Base-by-base conservation (phyloP, 2,888 invertebrate species). In the Tenthredo scrophulariae region DNA sequence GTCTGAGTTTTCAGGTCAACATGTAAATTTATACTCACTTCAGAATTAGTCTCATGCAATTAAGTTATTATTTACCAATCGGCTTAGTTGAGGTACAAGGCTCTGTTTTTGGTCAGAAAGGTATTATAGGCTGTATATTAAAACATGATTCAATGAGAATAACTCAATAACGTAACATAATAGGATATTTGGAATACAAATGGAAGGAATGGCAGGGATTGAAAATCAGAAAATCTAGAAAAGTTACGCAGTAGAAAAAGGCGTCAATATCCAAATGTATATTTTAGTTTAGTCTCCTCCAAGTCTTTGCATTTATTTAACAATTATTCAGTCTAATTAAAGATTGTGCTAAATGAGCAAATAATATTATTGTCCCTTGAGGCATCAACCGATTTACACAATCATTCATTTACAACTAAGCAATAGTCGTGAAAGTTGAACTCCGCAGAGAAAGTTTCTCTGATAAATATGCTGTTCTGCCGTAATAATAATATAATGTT, bases 51-150 rank as follows among this genome's bases (percentile, higher is more conserved):
- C 46, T 46, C 70, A 83, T 83, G 83, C 83, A 83, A 83, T 70
- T 62, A 65, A 40, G 62, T 80, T 62, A 70, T 67, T 83, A 83
- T 83, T 83, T 83, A 83, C 83, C 83, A 46, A 83, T 67, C 70
- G 26, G 65, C 65, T 83, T 50, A 83, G 83, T 46, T 43, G 83
- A 83, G 33, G 50, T 62, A 18, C 46, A 37, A 22, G 40, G 67
- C 43, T 83, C 50, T 67, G 83, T 65, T 83, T 83, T 46, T 15
- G 83, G 83, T 46, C 37, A 83, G 18, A 79, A 46, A 83, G 83
- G 83, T 83, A 67, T 46, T 70, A 82, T 67, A 83, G 67, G 65
- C 46, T 70, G 37, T 46, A 70, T 62, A 67, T 67, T 67, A 43
- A 83, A 83, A 43, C n/a, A 67, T 83, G 46, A 83, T 46, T n/a